These are phyloP conservation scores for Dolichotis patagonum DNA, from an alignment of 2,113 vertebrate species.

Conservation along the genomic window DNA sequence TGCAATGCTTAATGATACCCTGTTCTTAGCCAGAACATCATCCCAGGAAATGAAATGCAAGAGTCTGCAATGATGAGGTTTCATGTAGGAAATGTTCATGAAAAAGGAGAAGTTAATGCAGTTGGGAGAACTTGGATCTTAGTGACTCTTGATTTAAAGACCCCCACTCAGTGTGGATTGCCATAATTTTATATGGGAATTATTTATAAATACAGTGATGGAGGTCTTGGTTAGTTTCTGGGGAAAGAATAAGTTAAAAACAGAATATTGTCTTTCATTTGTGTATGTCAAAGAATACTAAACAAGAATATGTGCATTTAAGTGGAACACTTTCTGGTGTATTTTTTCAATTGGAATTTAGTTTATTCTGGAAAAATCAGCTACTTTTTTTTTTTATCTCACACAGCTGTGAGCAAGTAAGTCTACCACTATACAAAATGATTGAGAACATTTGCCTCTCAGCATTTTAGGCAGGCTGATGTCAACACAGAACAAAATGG, in stretches of 20 bases:
- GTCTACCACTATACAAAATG: conserved; percentile 40
- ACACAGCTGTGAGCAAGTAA: conserved; percentile 79
- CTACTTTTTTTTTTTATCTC: conserved; percentile 73
- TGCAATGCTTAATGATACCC: neutral
- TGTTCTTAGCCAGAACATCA: neutral
- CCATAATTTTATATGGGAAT: conserved; percentile 6
- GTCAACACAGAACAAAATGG: neutral
- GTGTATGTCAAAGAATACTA: conserved; percentile 7
- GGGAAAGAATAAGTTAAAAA: conserved; percentile 47
- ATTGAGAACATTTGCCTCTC: conserved; percentile 70
- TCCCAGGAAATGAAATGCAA: neutral
- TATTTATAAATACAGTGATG: neutral
- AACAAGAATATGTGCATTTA: conserved; percentile 47
- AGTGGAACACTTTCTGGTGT: conserved; percentile 34
- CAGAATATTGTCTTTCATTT: conserved; percentile 25
- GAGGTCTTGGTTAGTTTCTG: conserved; percentile 29
- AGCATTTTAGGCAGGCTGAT: conserved; percentile 57
- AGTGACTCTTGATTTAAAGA: conserved; percentile 42
- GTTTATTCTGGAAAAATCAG: conserved; percentile 73
- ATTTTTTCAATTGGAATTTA: conserved; percentile 64
- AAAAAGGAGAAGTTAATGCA: neutral
- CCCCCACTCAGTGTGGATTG: neutral
- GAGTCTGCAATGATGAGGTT: neutral
- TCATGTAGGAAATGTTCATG: neutral
- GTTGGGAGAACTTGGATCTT: conserved; percentile 43